Evolutionary conservation across 2,113 vertebrate species (phyloP).

Genomic region (Campylorhamphus procurvoides): DNA sequence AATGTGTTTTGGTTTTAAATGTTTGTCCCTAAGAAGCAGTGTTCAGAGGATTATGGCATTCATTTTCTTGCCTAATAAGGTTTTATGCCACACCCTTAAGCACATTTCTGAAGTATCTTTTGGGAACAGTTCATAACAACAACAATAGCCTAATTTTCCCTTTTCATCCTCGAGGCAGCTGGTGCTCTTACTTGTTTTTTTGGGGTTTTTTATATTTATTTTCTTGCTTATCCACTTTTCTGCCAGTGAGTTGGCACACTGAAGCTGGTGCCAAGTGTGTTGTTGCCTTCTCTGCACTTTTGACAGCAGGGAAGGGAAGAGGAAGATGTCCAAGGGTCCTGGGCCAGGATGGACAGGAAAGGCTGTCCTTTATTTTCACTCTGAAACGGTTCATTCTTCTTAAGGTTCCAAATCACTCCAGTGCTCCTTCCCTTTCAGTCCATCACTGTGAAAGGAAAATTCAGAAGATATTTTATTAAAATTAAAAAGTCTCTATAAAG

Average conservation of each 20-base stretch:
- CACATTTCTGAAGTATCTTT: background rate
- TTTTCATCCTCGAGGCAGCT: background rate
- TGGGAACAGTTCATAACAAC: background rate
- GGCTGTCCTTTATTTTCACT: background rate
- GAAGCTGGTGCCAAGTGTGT: background rate
- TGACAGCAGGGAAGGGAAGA: background rate
- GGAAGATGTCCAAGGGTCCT: background rate
- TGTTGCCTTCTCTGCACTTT: background rate
- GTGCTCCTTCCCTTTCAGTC: background rate
- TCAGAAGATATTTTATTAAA: background rate
- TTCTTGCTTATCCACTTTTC: background rate
- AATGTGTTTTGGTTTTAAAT: background rate
- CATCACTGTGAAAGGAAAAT: background rate
- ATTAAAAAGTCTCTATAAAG: background rate
- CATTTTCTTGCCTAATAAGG: constrained; percentile 16
- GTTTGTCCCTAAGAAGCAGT: background rate
- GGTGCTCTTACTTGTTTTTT: background rate
- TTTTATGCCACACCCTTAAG: constrained; percentile 24
- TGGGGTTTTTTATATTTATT: background rate
- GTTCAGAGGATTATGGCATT: background rate
- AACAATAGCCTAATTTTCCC: background rate
- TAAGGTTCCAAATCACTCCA: background rate
- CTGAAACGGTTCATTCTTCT: background rate
- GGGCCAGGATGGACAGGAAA: background rate
- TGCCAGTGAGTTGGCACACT: background rate